phyloP scores from a whole-genome alignment of 2,888 invertebrate species.

The Drosophila testacea region DNA sequence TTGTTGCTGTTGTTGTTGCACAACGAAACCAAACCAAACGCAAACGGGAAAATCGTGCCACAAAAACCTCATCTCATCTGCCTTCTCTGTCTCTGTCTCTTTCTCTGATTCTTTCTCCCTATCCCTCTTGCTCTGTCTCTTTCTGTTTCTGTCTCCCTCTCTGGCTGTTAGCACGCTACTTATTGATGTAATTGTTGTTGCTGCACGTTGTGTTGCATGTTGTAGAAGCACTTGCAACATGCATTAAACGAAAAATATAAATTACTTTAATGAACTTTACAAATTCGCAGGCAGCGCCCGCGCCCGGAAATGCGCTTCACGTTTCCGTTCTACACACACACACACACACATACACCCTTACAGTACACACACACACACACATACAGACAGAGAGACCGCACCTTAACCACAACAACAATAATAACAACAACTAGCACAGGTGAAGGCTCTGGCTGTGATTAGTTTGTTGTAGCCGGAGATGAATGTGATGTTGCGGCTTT shows the following conservation, averaged over 20 bases:
- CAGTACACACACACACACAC: constrained; percentile 6
- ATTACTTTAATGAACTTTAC: constrained; percentile 80
- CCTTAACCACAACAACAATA: constrained; percentile 58
- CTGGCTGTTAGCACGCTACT: constrained; percentile 60
- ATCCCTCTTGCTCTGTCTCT: neutral
- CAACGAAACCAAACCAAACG: constrained; percentile 53
- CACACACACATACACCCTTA: constrained; percentile 15
- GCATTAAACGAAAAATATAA: constrained; percentile 77
- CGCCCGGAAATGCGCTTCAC: constrained; percentile 78
- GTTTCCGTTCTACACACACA: constrained; percentile 57
- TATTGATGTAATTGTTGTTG: constrained; percentile 78
- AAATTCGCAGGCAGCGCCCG: constrained; percentile 70
- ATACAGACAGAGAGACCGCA: constrained; percentile 39
- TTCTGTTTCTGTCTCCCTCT: constrained; percentile 12
- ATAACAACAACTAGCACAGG: constrained; percentile 38
- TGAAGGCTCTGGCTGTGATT: constrained; percentile 61
- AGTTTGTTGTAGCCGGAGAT: constrained; percentile 66
- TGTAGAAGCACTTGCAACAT: constrained; percentile 64
- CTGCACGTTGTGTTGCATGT: constrained; percentile 45
- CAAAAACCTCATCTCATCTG: constrained; percentile 32
- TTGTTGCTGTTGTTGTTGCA: constrained; percentile 53
- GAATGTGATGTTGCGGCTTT: constrained; percentile 71
- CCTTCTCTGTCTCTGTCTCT: neutral
- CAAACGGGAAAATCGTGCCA: constrained; percentile 17
- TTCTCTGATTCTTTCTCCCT: neutral